Percentiles rank a stretch among this genome's conserved stretches.
These are phyloP conservation scores for Clarias batrachus DNA, from an alignment of 2,113 vertebrate genomes.

Conservation along the genomic window DNA sequence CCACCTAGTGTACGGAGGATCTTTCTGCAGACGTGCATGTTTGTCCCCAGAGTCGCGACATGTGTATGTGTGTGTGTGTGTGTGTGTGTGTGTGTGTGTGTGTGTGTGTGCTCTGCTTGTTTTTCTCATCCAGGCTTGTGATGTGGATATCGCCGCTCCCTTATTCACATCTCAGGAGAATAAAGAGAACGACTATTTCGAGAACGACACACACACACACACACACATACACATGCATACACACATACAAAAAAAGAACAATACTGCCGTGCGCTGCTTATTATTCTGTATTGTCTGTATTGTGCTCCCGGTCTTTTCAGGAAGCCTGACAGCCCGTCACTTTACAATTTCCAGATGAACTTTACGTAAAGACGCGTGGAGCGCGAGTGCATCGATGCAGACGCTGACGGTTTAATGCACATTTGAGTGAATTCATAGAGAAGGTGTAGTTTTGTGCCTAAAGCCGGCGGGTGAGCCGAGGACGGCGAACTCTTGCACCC, in stretches of 20 bases:
- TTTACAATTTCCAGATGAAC: neutral
- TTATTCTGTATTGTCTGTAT: neutral
- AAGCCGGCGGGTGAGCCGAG: neutral
- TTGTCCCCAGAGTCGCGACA: too few species aligned
- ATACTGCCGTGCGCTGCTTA: neutral
- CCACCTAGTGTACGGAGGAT: neutral
- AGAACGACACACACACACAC: neutral
- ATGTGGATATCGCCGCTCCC: neutral
- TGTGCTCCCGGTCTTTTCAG: neutral
- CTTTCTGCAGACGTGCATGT: too few species aligned
- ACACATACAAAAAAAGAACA: neutral
- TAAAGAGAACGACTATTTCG: conserved; percentile 1
- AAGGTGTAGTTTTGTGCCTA: neutral
- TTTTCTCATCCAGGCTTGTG: neutral
- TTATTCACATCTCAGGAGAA: neutral
- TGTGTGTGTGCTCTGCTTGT: too few species aligned
- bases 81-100: too few species aligned
- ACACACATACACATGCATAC: too few species aligned
- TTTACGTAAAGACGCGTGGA: neutral
- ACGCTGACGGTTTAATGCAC: too few species aligned
- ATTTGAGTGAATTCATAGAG: too few species aligned
- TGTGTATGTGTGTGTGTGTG: too few species aligned
- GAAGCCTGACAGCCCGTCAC: neutral
- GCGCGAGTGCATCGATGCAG: too few species aligned
- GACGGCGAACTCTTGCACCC: neutral